Percentiles rank a stretch among this genome's conserved stretches.
phyloP scores from a whole-genome alignment of 2,113 vertebrate species.

The Globicephala melas region DNA sequence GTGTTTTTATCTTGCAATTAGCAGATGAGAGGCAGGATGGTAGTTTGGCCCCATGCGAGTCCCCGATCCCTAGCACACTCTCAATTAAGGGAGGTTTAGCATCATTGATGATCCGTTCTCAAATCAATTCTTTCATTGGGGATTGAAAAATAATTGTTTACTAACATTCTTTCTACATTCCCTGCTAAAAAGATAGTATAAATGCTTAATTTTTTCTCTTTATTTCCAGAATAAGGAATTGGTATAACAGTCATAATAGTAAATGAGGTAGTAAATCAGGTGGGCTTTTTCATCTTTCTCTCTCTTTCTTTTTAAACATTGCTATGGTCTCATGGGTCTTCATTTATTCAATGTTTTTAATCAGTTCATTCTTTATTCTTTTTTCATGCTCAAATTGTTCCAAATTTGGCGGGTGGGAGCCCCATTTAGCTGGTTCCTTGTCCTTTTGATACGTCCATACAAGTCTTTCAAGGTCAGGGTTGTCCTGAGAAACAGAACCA shows the following conservation, averaged over 20 bases:
- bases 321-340: neutral
- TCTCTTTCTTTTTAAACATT: neutral
- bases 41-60: neutral
- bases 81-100: neutral
- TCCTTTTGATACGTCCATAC: neutral
- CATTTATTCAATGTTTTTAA: neutral
- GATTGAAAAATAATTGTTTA: neutral
- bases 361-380: neutral
- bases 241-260: neutral
- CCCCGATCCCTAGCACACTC: neutral
- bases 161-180: neutral
- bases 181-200: neutral
- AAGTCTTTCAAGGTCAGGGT: neutral
- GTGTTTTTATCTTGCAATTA: neutral
- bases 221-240: conserved; percentile 25
- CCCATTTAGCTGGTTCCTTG: neutral
- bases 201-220: neutral
- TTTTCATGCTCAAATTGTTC: neutral
- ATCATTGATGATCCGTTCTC: neutral
- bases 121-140: neutral
- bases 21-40: neutral
- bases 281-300: neutral
- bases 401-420: neutral
- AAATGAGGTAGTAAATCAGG: neutral
- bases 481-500: neutral